Evolutionary conservation across 2,888 invertebrate genomes (phyloP), one percentile per base, ranked within the genome.

Genomic region (Xestia sexstrigata): DNA sequence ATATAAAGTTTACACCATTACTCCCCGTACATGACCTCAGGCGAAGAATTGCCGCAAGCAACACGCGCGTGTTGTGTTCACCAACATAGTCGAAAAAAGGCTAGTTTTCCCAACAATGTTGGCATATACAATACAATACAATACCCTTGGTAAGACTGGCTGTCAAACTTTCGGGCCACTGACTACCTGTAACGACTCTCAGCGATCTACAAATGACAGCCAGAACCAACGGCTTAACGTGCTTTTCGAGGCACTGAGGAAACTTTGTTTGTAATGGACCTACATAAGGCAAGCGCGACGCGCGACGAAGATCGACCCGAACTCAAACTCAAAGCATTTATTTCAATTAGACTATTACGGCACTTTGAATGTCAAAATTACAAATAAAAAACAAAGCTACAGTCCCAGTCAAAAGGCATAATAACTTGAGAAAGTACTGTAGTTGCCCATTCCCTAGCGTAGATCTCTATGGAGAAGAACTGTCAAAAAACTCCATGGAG

Each of bases 1-100:
- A 72, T 70, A 55, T 42, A 55, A 65, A 60, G 62, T 63, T 71
- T 47, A 65, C 20, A 35, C 30, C 67, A 67, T 70, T 70, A 84
- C 9, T 7, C 45, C n/a, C 5, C n/a, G 17, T 42, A 42, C n/a
- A 42, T 42, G n/a, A 26, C 65, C 42, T 65, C 35, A 11, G 20
- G 30, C 4, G 30, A 9, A 4, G 42, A 17, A 17, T 65, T 42
- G 4, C 15, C 42, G 6, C 17, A 42, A 65, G 15, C 4, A 17
- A 42, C 8, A 15, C 15, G 15, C 39, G n/a, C 8, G 42, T 0
- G 30, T 30, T 60, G 20, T 20, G 7, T 26, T 58, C 26, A 6
- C 26, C 11, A 42, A 42, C 42, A 15, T 11, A n/a, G 23, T n/a
- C 4, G 9, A 9, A 8, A 49, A 55, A 58, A 55, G n/a, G n/a